Percentiles rank a stretch among this genome's conserved stretches.
Conservation (phyloP, 2,113 vertebrate genomes). For the Rhizomys pruinosus region DNA sequence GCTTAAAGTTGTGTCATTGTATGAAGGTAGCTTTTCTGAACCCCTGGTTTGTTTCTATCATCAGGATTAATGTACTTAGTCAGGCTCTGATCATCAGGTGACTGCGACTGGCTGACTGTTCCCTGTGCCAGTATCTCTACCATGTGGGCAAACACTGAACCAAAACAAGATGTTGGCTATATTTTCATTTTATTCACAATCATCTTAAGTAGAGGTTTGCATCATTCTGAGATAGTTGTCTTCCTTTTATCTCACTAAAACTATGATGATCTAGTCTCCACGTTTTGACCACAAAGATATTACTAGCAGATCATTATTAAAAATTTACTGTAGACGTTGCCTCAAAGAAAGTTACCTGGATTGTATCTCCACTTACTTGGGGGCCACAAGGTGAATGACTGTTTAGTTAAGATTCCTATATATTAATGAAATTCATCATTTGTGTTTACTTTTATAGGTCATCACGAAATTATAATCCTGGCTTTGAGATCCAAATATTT, state of each 20-base stretch:
- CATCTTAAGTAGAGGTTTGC: neutral
- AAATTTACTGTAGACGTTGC: constrained; percentile 58
- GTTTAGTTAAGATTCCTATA: constrained; percentile 39
- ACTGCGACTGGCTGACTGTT: neutral
- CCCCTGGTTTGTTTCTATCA: constrained; percentile 15
- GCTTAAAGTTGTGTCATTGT: neutral
- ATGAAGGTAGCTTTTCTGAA: constrained; percentile 48
- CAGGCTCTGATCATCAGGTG: neutral
- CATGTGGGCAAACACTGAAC: neutral
- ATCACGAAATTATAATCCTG: constrained; percentile 50
- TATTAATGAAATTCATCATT: constrained; percentile 38
- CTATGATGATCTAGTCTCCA: neutral
- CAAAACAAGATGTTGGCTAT: neutral
- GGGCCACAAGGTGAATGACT: neutral
- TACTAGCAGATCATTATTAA: constrained; percentile 26
- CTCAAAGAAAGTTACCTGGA: constrained; percentile 67
- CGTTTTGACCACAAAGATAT: constrained; percentile 51
- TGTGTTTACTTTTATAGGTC: constrained; percentile 37
- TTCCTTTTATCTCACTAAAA: constrained; percentile 5
- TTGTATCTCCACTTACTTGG: constrained; percentile 24
- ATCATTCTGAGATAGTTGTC: constrained; percentile 1
- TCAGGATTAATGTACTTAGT: neutral
- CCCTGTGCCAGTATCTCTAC: neutral
- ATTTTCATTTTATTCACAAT: constrained; percentile 32
- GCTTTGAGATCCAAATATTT: constrained; percentile 47